Percentiles rank a stretch among this genome's conserved stretches.
Evolutionary conservation across 2,113 vertebrate genomes (phyloP).

Genomic region (Podarcis muralis): DNA sequence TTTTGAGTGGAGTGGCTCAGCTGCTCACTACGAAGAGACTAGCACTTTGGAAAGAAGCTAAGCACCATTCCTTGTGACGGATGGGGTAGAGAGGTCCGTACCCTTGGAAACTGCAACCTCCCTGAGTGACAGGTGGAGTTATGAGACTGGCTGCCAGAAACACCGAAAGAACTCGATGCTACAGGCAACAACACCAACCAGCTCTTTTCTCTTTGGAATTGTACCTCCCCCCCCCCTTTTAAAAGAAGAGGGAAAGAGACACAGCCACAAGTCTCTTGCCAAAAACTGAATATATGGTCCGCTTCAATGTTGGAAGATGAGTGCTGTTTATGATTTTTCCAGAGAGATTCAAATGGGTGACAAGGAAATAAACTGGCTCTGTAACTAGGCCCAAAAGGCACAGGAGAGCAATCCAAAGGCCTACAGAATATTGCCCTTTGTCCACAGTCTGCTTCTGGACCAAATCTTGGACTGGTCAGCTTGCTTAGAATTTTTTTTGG

Average conservation of each 20-base stretch:
- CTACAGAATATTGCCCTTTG: background rate
- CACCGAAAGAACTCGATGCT: constrained; percentile 91
- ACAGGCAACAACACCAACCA: constrained; percentile 62
- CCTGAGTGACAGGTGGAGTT: constrained; percentile 89
- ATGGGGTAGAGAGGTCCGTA: background rate
- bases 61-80: constrained; percentile 83
- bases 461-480: constrained; percentile 4
- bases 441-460: constrained; percentile 1
- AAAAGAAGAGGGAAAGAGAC: background rate
- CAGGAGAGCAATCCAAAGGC: background rate
- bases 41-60: constrained; percentile 71
- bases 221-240: constrained; percentile 16
- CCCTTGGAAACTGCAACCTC: constrained; percentile 24
- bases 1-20: constrained; percentile 90
- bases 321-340: background rate
- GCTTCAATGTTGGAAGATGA: background rate
- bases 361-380: background rate
- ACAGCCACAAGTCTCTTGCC: background rate
- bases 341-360: background rate
- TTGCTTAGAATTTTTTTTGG: constrained; percentile 4
- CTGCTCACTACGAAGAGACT: constrained; percentile 86
- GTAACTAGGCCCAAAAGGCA: background rate
- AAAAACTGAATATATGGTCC: background rate
- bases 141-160: constrained; percentile 90
- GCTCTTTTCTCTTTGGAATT: constrained; percentile 36